Evolutionary conservation across 1,140 invertebrate genomes (phyloP).

Genomic region (Melitaea cinxia): DNA sequence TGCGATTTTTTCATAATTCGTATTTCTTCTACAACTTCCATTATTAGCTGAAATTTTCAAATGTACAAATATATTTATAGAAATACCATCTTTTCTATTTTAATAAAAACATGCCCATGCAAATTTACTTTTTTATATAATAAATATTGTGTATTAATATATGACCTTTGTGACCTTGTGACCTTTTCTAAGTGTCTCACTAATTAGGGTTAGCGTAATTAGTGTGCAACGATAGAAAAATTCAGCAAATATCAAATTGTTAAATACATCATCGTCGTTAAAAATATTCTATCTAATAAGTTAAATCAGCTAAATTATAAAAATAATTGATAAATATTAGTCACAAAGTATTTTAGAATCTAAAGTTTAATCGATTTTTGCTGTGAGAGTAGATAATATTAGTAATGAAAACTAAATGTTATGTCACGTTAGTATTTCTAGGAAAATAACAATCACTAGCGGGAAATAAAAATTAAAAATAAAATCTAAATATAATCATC

Average conservation of each 20-base stretch:
- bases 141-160: no score
- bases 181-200: background rate
- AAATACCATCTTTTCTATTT: background rate
- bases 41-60: slow-evolving; percentile 77
- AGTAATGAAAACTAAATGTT: background rate
- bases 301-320: no score
- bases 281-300: no score
- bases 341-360: background rate
- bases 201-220: background rate
- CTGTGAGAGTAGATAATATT: background rate
- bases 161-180: no score
- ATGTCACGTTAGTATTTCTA: background rate
- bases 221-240: background rate
- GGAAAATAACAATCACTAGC: background rate
- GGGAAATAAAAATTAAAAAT: background rate
- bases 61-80: slow-evolving; percentile 39
- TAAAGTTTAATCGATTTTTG: slow-evolving; percentile 1
- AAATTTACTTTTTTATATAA: background rate
- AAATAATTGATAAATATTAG: no score
- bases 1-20: slow-evolving; percentile 78
- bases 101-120: slow-evolving; percentile 41
- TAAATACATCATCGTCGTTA: background rate
- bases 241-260: background rate
- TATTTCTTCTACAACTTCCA: slow-evolving; percentile 81
- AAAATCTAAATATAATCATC: background rate